Conservation (phyloP, 2,888 invertebrate genomes). For the Agrotis segetum region DNA sequence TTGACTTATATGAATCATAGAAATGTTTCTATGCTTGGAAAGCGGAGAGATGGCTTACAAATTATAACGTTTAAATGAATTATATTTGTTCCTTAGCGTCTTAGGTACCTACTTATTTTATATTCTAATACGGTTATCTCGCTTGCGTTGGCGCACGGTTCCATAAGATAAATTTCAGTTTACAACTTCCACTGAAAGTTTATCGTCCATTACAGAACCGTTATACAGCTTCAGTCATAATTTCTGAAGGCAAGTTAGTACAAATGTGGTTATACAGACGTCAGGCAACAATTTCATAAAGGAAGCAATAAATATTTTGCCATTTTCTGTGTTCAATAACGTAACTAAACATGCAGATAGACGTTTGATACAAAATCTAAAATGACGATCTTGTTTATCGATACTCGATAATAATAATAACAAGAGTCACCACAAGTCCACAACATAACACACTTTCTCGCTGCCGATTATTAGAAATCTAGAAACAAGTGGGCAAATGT, state of each 20-base stretch:
- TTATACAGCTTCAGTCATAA: constrained; percentile 7
- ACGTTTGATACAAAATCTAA: neutral
- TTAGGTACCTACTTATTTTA: neutral
- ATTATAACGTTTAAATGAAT: constrained; percentile 41
- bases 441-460: constrained; percentile 22
- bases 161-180: constrained; percentile 23
- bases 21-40: constrained; percentile 56
- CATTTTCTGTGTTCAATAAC: neutral
- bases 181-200: constrained; percentile 23
- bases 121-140: constrained; percentile 16
- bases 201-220: constrained; percentile 27
- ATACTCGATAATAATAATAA: constrained; percentile 17
- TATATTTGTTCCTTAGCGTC: constrained; percentile 29
- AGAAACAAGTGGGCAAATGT: constrained; percentile 11
- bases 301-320: neutral
- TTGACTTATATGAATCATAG: constrained; percentile 62
- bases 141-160: constrained; percentile 8
- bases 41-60: constrained; percentile 57
- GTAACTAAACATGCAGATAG: too few species aligned
- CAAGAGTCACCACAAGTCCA: constrained; percentile 14
- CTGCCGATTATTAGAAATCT: constrained; percentile 46
- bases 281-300: neutral
- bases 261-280: neutral
- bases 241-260: constrained; percentile 6
- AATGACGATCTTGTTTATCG: constrained; percentile 13